Evolutionary conservation across 2,113 vertebrate species (phyloP).

Genomic region (Microcebus tavaratra): DNA sequence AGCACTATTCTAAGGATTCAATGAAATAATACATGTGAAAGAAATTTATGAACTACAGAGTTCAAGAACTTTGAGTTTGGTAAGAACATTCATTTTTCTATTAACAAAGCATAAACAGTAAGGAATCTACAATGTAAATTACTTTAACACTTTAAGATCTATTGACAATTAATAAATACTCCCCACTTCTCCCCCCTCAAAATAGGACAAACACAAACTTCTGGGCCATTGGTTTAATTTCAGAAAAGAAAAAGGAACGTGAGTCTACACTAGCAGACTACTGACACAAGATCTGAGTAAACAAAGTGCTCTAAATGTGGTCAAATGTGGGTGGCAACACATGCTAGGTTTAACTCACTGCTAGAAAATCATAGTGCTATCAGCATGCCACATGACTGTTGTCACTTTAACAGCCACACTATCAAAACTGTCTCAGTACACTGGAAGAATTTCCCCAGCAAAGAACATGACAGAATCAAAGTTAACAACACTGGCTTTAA

Average conservation of each 20-base stretch:
- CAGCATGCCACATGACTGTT: background rate
- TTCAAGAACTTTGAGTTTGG: background rate
- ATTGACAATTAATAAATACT: background rate
- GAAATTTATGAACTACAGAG: background rate
- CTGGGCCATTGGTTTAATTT: background rate
- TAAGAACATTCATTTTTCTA: constrained; percentile 34
- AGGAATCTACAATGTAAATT: background rate
- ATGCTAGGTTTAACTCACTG: background rate
- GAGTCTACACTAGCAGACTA: background rate
- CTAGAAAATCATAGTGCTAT: background rate
- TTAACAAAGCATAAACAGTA: constrained; percentile 11
- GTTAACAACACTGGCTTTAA: background rate
- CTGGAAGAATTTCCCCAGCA: background rate
- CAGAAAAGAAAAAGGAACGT: background rate
- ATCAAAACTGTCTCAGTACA: background rate
- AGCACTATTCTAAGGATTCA: background rate
- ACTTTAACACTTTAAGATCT: background rate
- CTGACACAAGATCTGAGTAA: background rate
- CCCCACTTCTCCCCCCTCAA: background rate
- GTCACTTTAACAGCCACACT: background rate
- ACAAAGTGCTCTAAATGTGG: background rate
- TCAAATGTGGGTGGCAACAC: background rate
- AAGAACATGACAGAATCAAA: background rate
- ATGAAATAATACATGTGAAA: background rate
- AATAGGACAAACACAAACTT: constrained; percentile 8